Evolutionary conservation across 1,140 invertebrate genomes (phyloP), one percentile per base, ranked within the genome.

Genomic region (Ganaspis sp.): DNA sequence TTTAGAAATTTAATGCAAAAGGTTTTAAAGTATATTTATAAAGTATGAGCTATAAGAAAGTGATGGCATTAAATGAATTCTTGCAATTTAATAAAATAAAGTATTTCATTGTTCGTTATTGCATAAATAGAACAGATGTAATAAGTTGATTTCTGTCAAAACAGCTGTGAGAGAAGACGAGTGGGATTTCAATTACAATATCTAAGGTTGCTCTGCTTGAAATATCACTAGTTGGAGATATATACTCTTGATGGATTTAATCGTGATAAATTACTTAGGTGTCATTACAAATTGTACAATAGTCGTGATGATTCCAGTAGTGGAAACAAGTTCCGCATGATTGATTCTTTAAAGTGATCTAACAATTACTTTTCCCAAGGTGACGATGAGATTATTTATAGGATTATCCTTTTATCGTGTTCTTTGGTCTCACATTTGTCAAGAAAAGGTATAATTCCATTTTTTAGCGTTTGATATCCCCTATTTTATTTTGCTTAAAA

Each of bases 311-410:
- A 64, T 64, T 64, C 21, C 54, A 64, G 23, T 64, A 29, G 54
- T 64, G 12, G 23, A 64, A 34, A 64, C 54, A 29, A 26, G 54
- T 64, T 29, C 23, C 26, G 23, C 21, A 64, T 29, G 23, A 64
- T 64, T 64, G 54, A 64, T 64, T 15, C 54, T 64, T 64, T 29
- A 64, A 64, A 29, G 15, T 29, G 54, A 64, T 64, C 54, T 12
- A 29, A n/a, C 23, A 64, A 64, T 64, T 29, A 26, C 54, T 64
- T 34, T 5, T 12, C 23, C 12, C 54, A 64, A 64, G 54, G 54
- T 64, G 54, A 29, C 23, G 54, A 64, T 29, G 54, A 29, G 54
- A 64, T 64, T 64, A 64, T 64, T n/a, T 29, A 64, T 64, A 26
- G 23, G 54, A 29, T 29, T 21, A 29, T 3, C 23, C 23, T 64